phyloP scores from a whole-genome alignment of 2,797 vertebrate genomes.

The Prunella strophiata region DNA sequence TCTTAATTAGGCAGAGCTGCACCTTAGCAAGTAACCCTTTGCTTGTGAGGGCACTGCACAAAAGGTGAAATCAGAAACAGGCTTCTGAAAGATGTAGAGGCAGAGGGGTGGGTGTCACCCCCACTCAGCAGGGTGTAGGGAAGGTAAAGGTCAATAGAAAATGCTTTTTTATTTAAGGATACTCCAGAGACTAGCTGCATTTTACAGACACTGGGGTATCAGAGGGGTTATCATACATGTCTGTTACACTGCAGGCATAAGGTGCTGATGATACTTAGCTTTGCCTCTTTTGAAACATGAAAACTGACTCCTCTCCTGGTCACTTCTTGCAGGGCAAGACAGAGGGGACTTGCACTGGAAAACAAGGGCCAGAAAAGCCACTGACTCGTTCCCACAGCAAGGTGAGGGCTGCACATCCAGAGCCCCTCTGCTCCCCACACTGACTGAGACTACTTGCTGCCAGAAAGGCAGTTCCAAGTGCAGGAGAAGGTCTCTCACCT shows the following conservation, averaged over 20 bases:
- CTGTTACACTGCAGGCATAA: background rate
- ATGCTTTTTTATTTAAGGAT: background rate
- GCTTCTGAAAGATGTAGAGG: background rate
- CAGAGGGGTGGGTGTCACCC: background rate
- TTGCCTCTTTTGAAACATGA: background rate
- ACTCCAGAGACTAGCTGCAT: background rate
- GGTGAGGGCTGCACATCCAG: background rate
- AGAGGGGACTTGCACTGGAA: background rate
- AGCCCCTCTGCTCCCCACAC: background rate
- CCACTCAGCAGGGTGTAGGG: background rate
- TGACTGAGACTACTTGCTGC: background rate
- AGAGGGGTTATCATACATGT: accelerated
- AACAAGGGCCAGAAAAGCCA: background rate
- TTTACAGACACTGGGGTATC: background rate
- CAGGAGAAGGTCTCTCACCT: background rate
- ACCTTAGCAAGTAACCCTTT: background rate
- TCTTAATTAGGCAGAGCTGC: background rate
- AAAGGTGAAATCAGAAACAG: background rate
- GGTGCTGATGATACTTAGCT: background rate
- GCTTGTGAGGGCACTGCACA: accelerated
- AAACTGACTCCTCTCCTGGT: background rate
- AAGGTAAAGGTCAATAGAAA: background rate
- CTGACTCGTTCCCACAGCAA: background rate
- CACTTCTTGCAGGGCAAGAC: background rate
- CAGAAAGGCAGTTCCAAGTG: background rate